These are phyloP conservation scores for Sula dactylatra DNA, from an alignment of 2,113 vertebrate species.

Conservation along the genomic window DNA sequence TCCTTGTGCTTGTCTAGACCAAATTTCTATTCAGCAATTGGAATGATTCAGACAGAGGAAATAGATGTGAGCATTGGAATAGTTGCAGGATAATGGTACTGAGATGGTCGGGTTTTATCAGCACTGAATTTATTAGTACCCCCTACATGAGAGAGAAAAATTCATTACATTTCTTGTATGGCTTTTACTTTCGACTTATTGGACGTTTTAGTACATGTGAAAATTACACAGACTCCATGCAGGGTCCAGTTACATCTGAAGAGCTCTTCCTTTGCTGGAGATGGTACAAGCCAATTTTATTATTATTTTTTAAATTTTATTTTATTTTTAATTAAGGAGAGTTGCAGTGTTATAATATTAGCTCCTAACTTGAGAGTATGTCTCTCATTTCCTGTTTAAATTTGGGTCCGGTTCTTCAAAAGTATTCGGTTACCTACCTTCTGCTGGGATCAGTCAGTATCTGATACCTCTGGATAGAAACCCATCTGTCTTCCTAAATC, in stretches of 20 bases:
- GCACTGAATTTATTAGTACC: not conserved
- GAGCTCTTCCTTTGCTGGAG: not conserved
- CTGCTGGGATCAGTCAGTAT: slow-evolving; percentile 49
- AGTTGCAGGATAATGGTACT: not conserved
- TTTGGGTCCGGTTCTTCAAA: not conserved
- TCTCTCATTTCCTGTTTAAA: slow-evolving; percentile 39
- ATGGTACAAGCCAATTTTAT: not conserved
- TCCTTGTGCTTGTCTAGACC: not conserved
- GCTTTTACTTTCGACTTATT: not conserved
- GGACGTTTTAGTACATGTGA: not conserved
- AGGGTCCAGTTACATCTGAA: not conserved
- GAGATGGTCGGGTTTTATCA: not conserved
- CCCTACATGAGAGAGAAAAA: not conserved
- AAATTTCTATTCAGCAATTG: not conserved
- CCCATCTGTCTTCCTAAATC: slow-evolving; percentile 51
- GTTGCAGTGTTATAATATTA: not conserved
- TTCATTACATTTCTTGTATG: not conserved
- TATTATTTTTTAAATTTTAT: not conserved
- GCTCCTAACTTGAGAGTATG: not conserved
- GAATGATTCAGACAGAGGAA: not conserved
- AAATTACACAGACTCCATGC: not conserved
- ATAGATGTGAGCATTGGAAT: not conserved
- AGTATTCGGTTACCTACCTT: slow-evolving; percentile 28
- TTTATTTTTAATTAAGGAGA: not conserved
- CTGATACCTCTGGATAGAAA: slow-evolving; percentile 23